Evolutionary conservation across 2,113 vertebrate species (phyloP), one percentile per base, ranked within the genome.

Genomic region (Gavialis gangeticus): DNA sequence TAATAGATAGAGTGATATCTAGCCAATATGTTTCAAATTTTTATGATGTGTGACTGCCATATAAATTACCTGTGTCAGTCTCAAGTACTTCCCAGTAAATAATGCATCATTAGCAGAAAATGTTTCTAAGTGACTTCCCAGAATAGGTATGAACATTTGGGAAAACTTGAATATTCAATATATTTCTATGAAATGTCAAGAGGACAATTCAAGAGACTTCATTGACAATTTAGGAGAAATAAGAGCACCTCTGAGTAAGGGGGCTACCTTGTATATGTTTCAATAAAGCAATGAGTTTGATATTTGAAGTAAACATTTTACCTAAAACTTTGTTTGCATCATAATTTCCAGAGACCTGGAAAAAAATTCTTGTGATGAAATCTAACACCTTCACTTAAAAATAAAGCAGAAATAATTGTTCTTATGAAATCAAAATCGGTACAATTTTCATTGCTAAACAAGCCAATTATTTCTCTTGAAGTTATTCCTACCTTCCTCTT

Each of bases 31-130:
- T 59, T 79, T 77, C 30, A 5, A 56, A 56, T 10, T 3, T 56
- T 79, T 84, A 79, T 54, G 15, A 11, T 64, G 4, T 79, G 7
- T 83, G 78, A 75, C 12, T 58, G 56, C 17, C 56, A 4, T 87
- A 89, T 92, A 93, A 93, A 90, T 96, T 93, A 90, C 85, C 17
- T 25, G 84, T 90, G 54, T 57, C 78, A 54, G 60, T 95, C 90
- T 95, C 67, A 92, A 92, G 58, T 82, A 77, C 77, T 90, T 95
- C 30, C 58, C n/a, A 92, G 58, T 90, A 90, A 92, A 56, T 91
- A 86, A 85, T 78, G 69, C 75, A 87, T 96, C 60, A 78, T 93
- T 95, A 96, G 11, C n/a, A 79, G 56, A 73, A 10, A 86, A 80
- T 84, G 18, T 21, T 95, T 96, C 93, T 94, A 78, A 92, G 4